Evolutionary conservation across 2,888 invertebrate species (phyloP).

Genomic region (Xylota sylvarum): DNA sequence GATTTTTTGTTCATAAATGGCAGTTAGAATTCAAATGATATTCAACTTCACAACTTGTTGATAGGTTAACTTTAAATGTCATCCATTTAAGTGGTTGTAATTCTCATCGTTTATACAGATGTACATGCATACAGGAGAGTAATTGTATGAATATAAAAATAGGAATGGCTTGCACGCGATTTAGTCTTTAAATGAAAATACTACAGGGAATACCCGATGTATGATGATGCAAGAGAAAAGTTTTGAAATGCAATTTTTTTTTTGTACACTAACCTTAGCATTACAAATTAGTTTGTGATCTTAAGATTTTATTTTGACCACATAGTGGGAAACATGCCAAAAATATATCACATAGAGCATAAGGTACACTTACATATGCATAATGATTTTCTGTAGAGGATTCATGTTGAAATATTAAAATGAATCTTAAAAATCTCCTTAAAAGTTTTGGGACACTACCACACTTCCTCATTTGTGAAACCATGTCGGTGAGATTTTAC

Average conservation of each 20-base stretch:
- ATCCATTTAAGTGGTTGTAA: conserved; percentile 16
- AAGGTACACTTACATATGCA: not conserved
- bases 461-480: no score
- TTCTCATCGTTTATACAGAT: not conserved
- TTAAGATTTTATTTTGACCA: conserved; percentile 11
- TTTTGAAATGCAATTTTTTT: conserved; percentile 12
- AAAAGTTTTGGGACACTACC: no score
- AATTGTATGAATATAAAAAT: conserved; percentile 5
- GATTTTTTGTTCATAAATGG: not conserved
- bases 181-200: no score
- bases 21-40: conserved; percentile 2
- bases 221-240: conserved; percentile 4
- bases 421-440: no score
- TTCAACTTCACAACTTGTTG: conserved; percentile 48
- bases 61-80: conserved; percentile 44
- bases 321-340: conserved; percentile 11
- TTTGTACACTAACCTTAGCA: conserved; percentile 12
- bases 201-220: no score
- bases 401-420: no score
- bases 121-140: conserved; percentile 24
- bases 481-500: no score
- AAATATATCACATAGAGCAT: not conserved
- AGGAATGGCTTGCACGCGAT: not conserved
- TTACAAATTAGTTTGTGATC: not conserved
- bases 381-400: no score